A percentile compares a stretch with the other conserved stretches of the same genome.
These are phyloP conservation scores for Smithornis capensis DNA, from an alignment of 2,113 vertebrate species.

Conservation along the genomic window DNA sequence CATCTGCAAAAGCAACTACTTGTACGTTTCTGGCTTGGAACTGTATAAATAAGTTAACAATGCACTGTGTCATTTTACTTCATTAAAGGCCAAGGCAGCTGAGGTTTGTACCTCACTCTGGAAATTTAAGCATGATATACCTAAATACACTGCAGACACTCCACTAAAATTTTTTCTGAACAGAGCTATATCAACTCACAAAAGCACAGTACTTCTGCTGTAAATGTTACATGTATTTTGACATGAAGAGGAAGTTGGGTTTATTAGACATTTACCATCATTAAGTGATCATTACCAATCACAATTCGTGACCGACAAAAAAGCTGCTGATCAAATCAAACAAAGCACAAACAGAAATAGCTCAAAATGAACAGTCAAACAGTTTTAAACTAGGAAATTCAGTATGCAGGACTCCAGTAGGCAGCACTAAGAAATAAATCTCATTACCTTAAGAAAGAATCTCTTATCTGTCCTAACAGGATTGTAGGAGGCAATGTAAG, in stretches of 20 bases:
- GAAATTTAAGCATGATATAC: neutral
- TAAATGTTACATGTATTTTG: neutral
- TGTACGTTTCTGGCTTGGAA: neutral
- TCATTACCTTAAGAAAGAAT: conserved; percentile 93
- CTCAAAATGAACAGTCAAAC: neutral
- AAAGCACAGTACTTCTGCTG: neutral
- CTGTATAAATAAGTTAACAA: neutral
- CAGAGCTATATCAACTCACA: neutral
- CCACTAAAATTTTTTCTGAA: neutral
- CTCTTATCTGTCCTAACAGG: conserved; percentile 94
- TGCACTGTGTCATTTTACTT: neutral
- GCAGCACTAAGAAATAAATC: neutral
- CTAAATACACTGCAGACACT: neutral
- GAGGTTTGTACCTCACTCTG: neutral
- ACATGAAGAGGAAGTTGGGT: neutral
- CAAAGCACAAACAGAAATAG: neutral
- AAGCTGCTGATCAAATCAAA: neutral
- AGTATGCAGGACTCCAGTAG: neutral
- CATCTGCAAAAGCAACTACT: neutral
- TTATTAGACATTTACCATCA: neutral
- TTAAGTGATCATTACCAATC: neutral
- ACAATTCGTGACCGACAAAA: neutral
- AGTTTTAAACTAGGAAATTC: neutral
- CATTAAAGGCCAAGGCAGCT: neutral
- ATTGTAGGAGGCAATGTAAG: conserved; percentile 96